A percentile compares a stretch with the other conserved stretches of the same genome.
phyloP scores from a whole-genome alignment of 2,113 vertebrate species.

The Heterotis niloticus region DNA sequence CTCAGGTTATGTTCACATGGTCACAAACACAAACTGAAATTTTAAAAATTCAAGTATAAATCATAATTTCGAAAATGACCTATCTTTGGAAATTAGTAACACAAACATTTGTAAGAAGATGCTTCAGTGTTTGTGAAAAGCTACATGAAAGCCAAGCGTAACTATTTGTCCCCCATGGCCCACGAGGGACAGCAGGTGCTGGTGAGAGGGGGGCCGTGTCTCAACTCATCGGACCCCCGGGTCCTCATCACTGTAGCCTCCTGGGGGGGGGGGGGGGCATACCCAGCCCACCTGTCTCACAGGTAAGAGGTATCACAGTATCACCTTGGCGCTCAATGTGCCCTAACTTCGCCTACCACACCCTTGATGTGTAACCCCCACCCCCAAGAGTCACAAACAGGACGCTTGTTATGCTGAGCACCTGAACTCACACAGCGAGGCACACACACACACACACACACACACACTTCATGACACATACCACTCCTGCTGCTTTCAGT shows the following conservation, averaged over 20 bases:
- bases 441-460: neutral
- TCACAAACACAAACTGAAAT: no score
- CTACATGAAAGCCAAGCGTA: no score
- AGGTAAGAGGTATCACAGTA: conserved; percentile 59
- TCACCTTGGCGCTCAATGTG: conserved; percentile 49
- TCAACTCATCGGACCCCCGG: conserved; percentile 45
- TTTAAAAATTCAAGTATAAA: no score
- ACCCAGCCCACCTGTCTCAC: conserved; percentile 52
- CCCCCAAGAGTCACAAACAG: conserved; percentile 30
- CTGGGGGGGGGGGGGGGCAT: conserved; percentile 19
- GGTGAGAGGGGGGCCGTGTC: conserved; percentile 6
- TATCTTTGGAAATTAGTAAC: neutral
- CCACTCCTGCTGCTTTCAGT: neutral
- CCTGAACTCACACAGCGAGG: conserved; percentile 54
- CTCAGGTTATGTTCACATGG: no score
- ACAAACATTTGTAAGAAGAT: neutral
- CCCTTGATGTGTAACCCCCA: neutral
- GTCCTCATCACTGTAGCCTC: neutral
- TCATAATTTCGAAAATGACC: no score
- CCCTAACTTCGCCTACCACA: conserved; percentile 43
- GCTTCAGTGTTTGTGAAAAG: conserved; percentile 14
- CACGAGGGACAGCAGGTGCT: conserved; percentile 42
- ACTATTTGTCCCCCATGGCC: conserved; percentile 30
- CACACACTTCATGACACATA: neutral
- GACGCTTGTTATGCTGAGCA: conserved; percentile 42